Conservation (phyloP, 1,140 invertebrate species). For the Drosophila asahinai region DNA sequence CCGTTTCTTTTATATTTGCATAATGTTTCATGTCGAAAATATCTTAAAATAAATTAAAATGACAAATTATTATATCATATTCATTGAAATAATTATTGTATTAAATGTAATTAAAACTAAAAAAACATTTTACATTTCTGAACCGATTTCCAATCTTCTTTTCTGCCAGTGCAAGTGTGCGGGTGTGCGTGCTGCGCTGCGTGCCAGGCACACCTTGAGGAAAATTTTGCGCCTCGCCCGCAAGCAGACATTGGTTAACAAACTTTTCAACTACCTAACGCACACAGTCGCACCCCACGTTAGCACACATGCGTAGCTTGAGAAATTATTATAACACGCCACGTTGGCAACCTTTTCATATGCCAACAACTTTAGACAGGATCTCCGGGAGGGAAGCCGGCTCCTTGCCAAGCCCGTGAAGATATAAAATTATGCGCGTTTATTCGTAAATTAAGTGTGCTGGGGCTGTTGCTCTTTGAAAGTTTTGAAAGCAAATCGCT, state of each 20-base stretch:
- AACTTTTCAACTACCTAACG: constrained; percentile 73
- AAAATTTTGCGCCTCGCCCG: constrained; percentile 59
- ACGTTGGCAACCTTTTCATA: constrained; percentile 83
- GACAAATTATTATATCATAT: no score
- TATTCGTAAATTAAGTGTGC: constrained; percentile 82
- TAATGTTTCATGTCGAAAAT: no score
- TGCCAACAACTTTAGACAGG: constrained; percentile 78
- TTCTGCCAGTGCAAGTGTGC: not conserved
- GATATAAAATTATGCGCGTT: constrained; percentile 83
- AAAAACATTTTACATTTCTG: no score
- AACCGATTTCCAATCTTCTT: not conserved
- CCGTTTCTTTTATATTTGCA: no score
- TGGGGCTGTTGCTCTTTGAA: constrained; percentile 74
- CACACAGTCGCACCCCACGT: constrained; percentile 27
- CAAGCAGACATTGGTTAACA: constrained; percentile 82
- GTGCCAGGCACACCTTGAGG: constrained; percentile 79
- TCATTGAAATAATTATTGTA: no score
- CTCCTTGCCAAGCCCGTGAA: constrained; percentile 55
- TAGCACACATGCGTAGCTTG: constrained; percentile 59
- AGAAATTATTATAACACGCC: constrained; percentile 83
- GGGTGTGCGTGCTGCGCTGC: constrained; percentile 36
- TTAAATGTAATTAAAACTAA: no score
- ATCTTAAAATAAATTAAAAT: no score
- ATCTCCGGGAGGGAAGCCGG: constrained; percentile 9
- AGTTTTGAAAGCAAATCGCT: constrained; percentile 62